Evolutionary conservation across 2,113 vertebrate genomes (phyloP).

Genomic region (Archocentrus centrarchus): DNA sequence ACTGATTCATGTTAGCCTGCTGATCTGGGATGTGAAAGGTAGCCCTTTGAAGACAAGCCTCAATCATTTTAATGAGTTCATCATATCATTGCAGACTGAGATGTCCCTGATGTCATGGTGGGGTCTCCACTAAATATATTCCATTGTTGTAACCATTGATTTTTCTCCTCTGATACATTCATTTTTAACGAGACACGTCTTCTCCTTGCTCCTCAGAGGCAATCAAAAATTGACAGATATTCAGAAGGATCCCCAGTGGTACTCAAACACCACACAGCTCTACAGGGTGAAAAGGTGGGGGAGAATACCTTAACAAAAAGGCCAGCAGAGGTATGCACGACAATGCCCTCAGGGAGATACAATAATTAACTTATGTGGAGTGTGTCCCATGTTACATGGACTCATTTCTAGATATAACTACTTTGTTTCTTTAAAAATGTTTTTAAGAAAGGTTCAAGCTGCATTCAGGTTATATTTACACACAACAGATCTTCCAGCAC

Average conservation of each 20-base stretch:
- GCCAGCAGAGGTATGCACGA: background rate
- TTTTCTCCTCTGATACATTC: slow-evolving; percentile 57
- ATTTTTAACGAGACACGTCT: slow-evolving; percentile 65
- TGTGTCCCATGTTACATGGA: background rate
- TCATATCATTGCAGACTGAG: slow-evolving; percentile 65
- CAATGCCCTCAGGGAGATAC: background rate
- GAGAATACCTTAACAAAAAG: background rate
- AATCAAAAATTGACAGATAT: slow-evolving; percentile 48
- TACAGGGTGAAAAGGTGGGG: slow-evolving; percentile 19
- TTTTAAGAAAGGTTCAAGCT: background rate
- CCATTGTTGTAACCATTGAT: slow-evolving; percentile 73
- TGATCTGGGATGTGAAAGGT: slow-evolving; percentile 66
- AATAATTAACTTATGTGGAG: background rate
- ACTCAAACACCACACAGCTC: background rate
- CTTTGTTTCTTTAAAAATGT: background rate
- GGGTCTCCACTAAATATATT: slow-evolving; percentile 63
- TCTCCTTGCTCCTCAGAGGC: slow-evolving; percentile 36
- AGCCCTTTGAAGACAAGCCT: slow-evolving; percentile 68
- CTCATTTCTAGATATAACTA: background rate
- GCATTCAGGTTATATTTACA: background rate
- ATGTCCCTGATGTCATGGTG: slow-evolving; percentile 63
- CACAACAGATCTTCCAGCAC: background rate
- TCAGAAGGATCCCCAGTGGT: slow-evolving; percentile 16
- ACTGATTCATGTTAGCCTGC: slow-evolving; percentile 62
- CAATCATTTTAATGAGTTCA: slow-evolving; percentile 77